Evolutionary conservation across 2,888 invertebrate genomes (phyloP), one percentile per base, ranked within the genome.

Genomic region (Caenorhabditis sinica): DNA sequence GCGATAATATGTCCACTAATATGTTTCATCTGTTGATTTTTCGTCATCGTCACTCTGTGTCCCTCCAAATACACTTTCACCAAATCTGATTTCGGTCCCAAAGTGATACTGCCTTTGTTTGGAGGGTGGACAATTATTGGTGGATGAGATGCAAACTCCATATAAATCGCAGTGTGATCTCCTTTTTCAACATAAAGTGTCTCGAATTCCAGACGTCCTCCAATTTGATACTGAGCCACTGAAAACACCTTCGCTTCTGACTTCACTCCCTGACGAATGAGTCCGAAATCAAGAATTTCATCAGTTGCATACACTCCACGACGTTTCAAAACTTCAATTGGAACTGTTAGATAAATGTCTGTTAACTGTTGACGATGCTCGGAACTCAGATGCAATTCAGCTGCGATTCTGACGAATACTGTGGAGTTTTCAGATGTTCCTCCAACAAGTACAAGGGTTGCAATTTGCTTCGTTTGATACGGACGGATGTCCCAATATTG

Each of bases 211-310:
- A 96, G 94, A 82, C 95, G 94, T 91, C 95, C 95, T 88, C 95
- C 94, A 76, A 95, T 94, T 51, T 95, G 95, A 93, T 95, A 96
- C 89, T 88, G 88, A 68, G 95, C 94, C 61, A 96, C 95, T 2
- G 89, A 86, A 45, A 92, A 88, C 8, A 82, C 69, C 92, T 94
- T 95, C 90, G 95, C 94, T 89, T 95, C 95, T 11, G 95, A 95
- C 68, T 93, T 93, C 92, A 96, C 95, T 75, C 95, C 93, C 36
- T 95, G 95, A 68, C 82, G 74, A 4, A 87, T 94, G 83, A 96
- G 95, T 43, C 96, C 96, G 93, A 97, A 96, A 94, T 97, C 96
- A 43, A 97, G 94, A 81, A 95, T 93, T 90, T 95, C 95, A 92
- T 95, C 95, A n/a, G 96, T 95, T 89, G 96, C 95, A 93, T 96